phyloP scores from a whole-genome alignment of 2,113 vertebrate genomes.

The Aix galericulata region DNA sequence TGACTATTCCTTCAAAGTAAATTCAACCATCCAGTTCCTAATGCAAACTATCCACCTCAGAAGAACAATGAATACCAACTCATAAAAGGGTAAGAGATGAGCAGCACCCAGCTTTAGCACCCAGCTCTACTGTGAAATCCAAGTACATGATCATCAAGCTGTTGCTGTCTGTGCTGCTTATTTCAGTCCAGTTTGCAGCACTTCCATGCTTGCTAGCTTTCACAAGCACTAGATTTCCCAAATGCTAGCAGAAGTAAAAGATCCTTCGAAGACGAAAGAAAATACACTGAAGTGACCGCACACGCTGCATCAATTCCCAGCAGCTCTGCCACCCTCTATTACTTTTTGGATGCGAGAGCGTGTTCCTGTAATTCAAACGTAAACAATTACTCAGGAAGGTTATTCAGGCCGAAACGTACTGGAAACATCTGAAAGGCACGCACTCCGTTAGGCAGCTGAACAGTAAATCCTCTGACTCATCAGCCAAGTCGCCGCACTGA shows the following conservation, averaged over 20 bases:
- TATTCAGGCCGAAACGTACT: background rate
- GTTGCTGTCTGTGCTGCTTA: background rate
- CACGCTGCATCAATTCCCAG: background rate
- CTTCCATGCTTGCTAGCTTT: background rate
- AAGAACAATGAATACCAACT: background rate
- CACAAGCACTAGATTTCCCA: background rate
- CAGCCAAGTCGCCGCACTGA: background rate
- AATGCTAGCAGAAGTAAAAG: background rate
- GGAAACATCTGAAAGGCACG: background rate
- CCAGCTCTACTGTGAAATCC: background rate
- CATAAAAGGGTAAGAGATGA: background rate
- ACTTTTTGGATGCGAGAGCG: background rate
- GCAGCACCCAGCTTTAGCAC: background rate
- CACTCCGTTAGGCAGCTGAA: background rate
- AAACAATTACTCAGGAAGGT: constrained; percentile 45
- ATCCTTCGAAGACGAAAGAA: background rate
- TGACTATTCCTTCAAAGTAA: background rate
- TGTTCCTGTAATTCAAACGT: constrained; percentile 42
- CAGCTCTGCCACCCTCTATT: background rate
- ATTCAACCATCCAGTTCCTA: background rate
- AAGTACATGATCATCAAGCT: background rate
- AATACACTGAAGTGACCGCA: background rate
- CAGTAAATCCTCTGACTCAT: constrained; percentile 20
- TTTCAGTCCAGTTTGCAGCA: background rate
- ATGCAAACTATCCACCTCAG: background rate